phyloP scores from a whole-genome alignment of 2,888 invertebrate genomes.

The Priocnemis perturbator region DNA sequence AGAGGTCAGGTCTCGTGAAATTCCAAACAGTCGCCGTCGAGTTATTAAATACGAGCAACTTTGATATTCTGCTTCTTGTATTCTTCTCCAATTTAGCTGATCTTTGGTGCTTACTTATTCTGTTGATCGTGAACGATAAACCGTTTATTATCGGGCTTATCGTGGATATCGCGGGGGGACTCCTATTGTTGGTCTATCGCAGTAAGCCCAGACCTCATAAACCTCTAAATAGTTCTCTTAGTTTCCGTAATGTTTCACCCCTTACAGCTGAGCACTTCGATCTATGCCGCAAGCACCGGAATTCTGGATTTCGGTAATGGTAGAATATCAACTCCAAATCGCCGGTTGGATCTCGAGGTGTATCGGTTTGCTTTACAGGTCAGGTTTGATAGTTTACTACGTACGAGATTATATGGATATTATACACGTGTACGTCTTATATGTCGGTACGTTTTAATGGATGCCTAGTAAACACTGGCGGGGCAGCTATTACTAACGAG shows the following conservation, averaged over 20 bases:
- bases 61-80: too few relatives aligned
- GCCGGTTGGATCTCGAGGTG: background rate
- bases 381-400: too few relatives aligned
- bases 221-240: slow-evolving; percentile 32
- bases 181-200: slow-evolving; percentile 19
- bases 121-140: background rate
- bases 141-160: slow-evolving; percentile 34
- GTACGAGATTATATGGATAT: too few relatives aligned
- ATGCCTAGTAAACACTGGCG: too few relatives aligned
- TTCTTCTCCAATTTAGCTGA: too few relatives aligned
- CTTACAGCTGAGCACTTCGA: slow-evolving; percentile 15
- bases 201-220: slow-evolving; percentile 19
- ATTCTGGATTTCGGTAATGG: slow-evolving; percentile 11
- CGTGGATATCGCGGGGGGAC: slow-evolving; percentile 19
- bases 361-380: background rate
- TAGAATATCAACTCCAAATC: background rate
- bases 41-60: too few relatives aligned
- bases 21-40: too few relatives aligned
- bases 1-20: too few relatives aligned
- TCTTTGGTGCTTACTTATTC: too few relatives aligned
- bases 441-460: too few relatives aligned
- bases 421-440: too few relatives aligned
- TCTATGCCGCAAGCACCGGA: slow-evolving; percentile 7
- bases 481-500: too few relatives aligned
- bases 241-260: slow-evolving; percentile 25